Base-by-base conservation (phyloP, 2,797 vertebrate species). In the Phoebastria nigripes region DNA sequence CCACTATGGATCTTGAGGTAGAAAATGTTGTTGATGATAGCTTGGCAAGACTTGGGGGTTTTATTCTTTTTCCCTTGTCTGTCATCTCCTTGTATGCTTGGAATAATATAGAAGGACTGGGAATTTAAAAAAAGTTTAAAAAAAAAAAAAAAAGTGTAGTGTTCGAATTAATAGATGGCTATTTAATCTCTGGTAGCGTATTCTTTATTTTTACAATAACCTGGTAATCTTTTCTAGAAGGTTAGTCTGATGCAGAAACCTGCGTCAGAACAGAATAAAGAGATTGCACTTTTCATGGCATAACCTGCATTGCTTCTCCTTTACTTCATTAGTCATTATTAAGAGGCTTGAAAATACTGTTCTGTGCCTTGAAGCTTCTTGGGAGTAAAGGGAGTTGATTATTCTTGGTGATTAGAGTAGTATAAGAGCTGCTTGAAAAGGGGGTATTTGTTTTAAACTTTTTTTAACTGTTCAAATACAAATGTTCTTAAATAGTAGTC, bases 81-180 rank as follows among this genome's bases (percentile, higher is more conserved):
- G 7, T 71, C 0, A 0, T 73, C 8, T 11, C 33, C 22, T 33
- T 3, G 8, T 47, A 37, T 58, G 11, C 14, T 87, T 82, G 24
- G 12, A 88, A 55, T 52, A 65, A n/a, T 69, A 15, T 2, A 35
- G 63, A 42, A 71, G 8, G 46, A 65, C 59, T 59, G 35, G 25
- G 16, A 65, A 29, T 79, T 39, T 56, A 1, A 5, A 42, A 61
- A 33, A 56, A 18, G 3, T 28, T 28, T 18, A 18, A 31, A 11
- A 24, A 9, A 39, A 15, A 39, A 15, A n/a, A 31, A 37, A 37
- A 41, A 41, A 41, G 10, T 42, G 8, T 85, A 9, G 6, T 37
- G 5, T 62, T 72, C 0, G 0, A 18, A 54, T 65, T 41, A 69
- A 24, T 26, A 29, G 17, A 37, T 79, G 18, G 6, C 33, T 82